A percentile compares a stretch with the other conserved stretches of the same genome.
phyloP scores from a whole-genome alignment of 2,113 vertebrate genomes.

The Leptobrachium leishanense region DNA sequence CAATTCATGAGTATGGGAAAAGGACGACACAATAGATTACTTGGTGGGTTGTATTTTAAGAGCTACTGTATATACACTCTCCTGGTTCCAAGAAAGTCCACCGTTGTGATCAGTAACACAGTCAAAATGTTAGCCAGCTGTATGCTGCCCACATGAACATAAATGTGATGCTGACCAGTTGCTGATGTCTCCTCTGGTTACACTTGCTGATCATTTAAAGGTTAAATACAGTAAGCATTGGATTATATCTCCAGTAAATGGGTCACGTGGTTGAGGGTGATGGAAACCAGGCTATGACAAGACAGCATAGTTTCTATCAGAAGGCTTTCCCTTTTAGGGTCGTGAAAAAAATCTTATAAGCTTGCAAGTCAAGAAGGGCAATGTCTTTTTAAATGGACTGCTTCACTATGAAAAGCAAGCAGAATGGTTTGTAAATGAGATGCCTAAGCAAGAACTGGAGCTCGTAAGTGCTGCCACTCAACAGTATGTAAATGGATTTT shows the following conservation, averaged over 20 bases:
- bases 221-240: constrained; percentile 35
- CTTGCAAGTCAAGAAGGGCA: constrained; percentile 28
- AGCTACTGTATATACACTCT: too few species aligned
- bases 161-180: neutral
- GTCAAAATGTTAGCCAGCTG: too few species aligned
- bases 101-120: too few species aligned
- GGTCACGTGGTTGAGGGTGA: constrained; percentile 34
- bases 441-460: too few species aligned
- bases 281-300: constrained; percentile 31
- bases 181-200: constrained; percentile 6
- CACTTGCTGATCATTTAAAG: constrained; percentile 14
- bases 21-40: too few species aligned
- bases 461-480: too few species aligned
- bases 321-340: constrained; percentile 43
- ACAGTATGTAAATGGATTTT: too few species aligned
- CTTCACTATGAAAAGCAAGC: neutral
- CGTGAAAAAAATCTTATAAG: constrained; percentile 30
- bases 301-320: neutral
- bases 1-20: too few species aligned
- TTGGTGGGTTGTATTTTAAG: too few species aligned
- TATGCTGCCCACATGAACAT: too few species aligned
- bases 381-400: constrained; percentile 10
- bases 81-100: too few species aligned
- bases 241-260: constrained; percentile 19
- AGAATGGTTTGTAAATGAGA: too few species aligned